Conservation (phyloP, 2,797 vertebrate species). For the Orestias chungarensis region DNA sequence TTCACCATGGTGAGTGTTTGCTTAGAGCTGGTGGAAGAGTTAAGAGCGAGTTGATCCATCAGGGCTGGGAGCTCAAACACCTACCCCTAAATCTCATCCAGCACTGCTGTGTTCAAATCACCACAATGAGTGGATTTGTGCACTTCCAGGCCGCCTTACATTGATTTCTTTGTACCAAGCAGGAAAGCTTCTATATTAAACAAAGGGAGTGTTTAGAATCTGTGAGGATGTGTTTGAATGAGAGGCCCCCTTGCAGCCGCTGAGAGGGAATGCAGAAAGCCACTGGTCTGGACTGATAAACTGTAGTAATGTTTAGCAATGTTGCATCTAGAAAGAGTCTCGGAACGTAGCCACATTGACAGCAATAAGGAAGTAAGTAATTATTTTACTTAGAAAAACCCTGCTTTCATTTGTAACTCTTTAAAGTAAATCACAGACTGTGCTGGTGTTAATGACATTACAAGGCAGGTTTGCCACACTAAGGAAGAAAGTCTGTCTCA, state of each 20-base stretch:
- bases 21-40: constrained; percentile 40
- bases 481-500: constrained; percentile 33
- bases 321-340: background rate
- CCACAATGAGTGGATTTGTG: background rate
- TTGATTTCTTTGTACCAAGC: constrained; percentile 13
- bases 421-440: constrained; percentile 28
- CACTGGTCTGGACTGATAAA: too few species aligned
- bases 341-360: background rate
- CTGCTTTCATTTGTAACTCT: constrained; percentile 9
- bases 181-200: constrained; percentile 26
- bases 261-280: constrained; percentile 27
- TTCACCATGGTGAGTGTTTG: constrained; percentile 54
- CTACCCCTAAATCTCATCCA: background rate
- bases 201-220: constrained; percentile 38
- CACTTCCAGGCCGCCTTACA: background rate
- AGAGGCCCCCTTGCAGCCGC: constrained; percentile 50
- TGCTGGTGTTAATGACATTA: constrained; percentile 32
- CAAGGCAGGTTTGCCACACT: constrained; percentile 56
- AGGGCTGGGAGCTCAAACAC: constrained; percentile 1
- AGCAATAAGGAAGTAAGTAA: background rate
- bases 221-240: constrained; percentile 48
- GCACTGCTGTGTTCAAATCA: background rate
- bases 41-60: constrained; percentile 15
- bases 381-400: constrained; percentile 6
- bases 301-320: too few species aligned